These are phyloP conservation scores for Cotesia glomerata DNA, from an alignment of 1,140 invertebrate genomes.

Conservation along the genomic window DNA sequence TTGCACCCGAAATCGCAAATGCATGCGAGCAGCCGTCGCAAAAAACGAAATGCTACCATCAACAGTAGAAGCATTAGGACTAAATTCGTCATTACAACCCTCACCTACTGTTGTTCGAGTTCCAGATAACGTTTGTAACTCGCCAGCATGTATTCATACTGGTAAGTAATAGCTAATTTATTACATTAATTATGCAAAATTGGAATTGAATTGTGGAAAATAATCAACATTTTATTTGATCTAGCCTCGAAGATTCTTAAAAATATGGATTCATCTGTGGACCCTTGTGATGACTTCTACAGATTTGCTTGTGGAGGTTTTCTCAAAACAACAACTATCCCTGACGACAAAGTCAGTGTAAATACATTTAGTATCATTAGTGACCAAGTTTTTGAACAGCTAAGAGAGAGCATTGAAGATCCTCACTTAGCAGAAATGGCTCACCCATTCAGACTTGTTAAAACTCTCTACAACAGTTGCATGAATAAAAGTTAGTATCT, in stretches of 20 bases:
- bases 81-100: conserved; percentile 6
- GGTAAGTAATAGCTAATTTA: conserved; percentile 49
- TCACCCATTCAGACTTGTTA: conserved; percentile 76
- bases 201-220: neutral
- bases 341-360: conserved; percentile 74
- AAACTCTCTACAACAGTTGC: conserved; percentile 80
- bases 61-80: conserved; percentile 57
- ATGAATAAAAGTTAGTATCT: conserved; percentile 81
- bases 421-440: conserved; percentile 70
- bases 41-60: conserved; percentile 54
- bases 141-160: conserved; percentile 73
- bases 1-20: conserved; percentile 28
- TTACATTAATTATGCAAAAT: too few relatives aligned
- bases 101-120: conserved; percentile 33
- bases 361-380: conserved; percentile 82
- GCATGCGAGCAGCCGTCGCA: conserved; percentile 43
- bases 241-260: conserved; percentile 63
- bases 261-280: conserved; percentile 64
- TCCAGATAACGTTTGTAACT: conserved; percentile 64
- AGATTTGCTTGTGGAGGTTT: conserved; percentile 69
- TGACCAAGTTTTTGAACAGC: conserved; percentile 80
- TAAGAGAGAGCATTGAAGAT: conserved; percentile 76
- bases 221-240: neutral
- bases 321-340: conserved; percentile 59
- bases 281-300: conserved; percentile 86